Conservation (phyloP, 2,113 vertebrate species). For the Sprattus sprattus region DNA sequence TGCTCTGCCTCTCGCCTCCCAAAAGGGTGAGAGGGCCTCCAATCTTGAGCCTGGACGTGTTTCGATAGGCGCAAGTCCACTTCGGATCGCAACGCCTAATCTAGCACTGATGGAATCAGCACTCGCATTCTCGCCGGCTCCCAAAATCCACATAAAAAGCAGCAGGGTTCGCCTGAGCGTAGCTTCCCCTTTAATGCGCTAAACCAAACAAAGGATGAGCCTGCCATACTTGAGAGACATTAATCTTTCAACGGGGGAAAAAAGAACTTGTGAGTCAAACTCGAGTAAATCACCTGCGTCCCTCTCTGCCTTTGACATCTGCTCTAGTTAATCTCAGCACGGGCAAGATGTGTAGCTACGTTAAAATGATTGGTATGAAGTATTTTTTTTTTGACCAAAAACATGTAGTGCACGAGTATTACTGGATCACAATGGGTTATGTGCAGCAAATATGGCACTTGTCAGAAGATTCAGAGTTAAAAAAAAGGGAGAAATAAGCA, state of each 20-base stretch:
- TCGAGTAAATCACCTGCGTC: slow-evolving; percentile 23
- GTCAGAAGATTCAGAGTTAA: neutral
- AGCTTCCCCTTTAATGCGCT: neutral
- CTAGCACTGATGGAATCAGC: neutral
- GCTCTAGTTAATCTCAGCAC: slow-evolving; percentile 18
- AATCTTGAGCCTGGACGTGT: neutral
- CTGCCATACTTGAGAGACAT: slow-evolving; percentile 12
- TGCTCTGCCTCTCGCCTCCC: neutral
- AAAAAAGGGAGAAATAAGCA: slow-evolving; percentile 2
- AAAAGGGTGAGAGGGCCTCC: neutral
- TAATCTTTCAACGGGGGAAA: slow-evolving; percentile 26
- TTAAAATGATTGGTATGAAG: neutral
- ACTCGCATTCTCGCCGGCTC: neutral
- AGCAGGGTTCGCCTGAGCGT: neutral
- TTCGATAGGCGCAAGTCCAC: neutral
- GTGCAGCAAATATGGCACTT: neutral
- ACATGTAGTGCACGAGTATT: neutral
- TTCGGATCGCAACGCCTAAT: neutral
- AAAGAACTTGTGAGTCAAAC: neutral
- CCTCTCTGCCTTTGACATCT: slow-evolving; percentile 23
- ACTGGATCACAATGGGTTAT: neutral
- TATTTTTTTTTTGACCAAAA: neutral
- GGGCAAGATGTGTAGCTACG: neutral
- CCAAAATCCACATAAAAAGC: slow-evolving; percentile 6
- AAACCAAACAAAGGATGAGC: neutral